Percentiles rank a stretch among this genome's conserved stretches.
phyloP scores from a whole-genome alignment of 2,888 invertebrate genomes.

The Stegophylla sp. region DNA sequence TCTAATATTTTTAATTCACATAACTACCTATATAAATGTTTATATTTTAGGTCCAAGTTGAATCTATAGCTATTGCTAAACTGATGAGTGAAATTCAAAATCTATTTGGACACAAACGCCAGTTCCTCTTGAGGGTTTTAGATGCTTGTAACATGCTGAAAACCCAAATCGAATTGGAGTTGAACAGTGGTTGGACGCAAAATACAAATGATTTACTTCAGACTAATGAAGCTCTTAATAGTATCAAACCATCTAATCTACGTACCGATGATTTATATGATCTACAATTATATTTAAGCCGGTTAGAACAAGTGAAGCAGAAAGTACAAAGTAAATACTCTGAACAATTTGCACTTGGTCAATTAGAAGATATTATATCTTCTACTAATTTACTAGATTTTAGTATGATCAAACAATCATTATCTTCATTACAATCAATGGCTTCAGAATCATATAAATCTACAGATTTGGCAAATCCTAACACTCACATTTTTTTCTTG shows the following conservation, averaged over 20 bases:
- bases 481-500: constrained; percentile 75
- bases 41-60: constrained; percentile 69
- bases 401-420: constrained; percentile 72
- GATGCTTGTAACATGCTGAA: constrained; percentile 78
- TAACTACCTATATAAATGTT: constrained; percentile 8
- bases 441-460: constrained; percentile 61
- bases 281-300: constrained; percentile 71
- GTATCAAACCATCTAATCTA: constrained; percentile 70
- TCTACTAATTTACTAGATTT: constrained; percentile 75
- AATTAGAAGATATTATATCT: constrained; percentile 74
- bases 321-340: constrained; percentile 72
- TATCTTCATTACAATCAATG: constrained; percentile 69
- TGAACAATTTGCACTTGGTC: constrained; percentile 76
- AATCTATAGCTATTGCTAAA: constrained; percentile 74
- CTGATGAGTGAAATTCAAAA: constrained; percentile 75
- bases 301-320: constrained; percentile 73
- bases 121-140: constrained; percentile 75
- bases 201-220: constrained; percentile 66
- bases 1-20: constrained; percentile 4
- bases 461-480: constrained; percentile 60
- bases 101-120: constrained; percentile 74
- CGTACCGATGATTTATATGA: constrained; percentile 71
- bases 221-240: constrained; percentile 72
- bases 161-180: constrained; percentile 77
- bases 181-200: constrained; percentile 69